These are phyloP conservation scores for Musca vetustissima DNA, from an alignment of 1,140 invertebrate genomes.

Conservation along the genomic window DNA sequence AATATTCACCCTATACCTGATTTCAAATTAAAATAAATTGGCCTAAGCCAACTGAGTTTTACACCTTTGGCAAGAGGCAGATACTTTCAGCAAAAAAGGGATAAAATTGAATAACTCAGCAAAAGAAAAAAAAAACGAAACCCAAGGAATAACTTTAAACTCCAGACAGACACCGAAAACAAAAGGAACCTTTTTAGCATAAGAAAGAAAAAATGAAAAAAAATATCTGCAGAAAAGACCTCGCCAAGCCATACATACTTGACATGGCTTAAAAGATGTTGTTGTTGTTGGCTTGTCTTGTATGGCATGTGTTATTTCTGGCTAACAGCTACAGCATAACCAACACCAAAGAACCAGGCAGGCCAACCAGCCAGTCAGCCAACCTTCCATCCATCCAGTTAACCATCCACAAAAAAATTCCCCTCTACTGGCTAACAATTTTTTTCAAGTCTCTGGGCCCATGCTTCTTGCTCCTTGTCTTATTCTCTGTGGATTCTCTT, in stretches of 20 bases:
- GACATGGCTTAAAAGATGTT: conserved; percentile 17
- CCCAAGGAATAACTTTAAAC: neutral
- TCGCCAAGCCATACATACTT: neutral
- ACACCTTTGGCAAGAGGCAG: neutral
- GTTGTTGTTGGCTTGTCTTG: conserved; percentile 18
- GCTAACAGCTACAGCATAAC: no score
- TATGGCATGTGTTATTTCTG: conserved; percentile 22
- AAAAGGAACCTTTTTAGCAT: conserved; percentile 6
- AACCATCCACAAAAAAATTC: no score
- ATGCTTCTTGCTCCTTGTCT: neutral
- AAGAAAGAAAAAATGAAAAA: conserved; percentile 1
- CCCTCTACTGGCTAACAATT: neutral
- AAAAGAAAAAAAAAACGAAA: neutral
- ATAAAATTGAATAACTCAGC: neutral
- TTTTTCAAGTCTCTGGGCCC: neutral
- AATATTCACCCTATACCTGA: no score
- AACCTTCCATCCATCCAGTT: no score
- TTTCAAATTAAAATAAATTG: no score
- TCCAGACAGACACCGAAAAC: neutral
- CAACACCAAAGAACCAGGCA: no score
- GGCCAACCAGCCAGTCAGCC: no score
- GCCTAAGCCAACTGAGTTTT: no score
- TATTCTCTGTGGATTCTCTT: neutral
- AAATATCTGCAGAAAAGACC: neutral
- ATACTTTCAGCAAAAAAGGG: no score